These are phyloP conservation scores for Fissipunctia ypsillon DNA, from an alignment of 2,888 invertebrate species.

Conservation along the genomic window DNA sequence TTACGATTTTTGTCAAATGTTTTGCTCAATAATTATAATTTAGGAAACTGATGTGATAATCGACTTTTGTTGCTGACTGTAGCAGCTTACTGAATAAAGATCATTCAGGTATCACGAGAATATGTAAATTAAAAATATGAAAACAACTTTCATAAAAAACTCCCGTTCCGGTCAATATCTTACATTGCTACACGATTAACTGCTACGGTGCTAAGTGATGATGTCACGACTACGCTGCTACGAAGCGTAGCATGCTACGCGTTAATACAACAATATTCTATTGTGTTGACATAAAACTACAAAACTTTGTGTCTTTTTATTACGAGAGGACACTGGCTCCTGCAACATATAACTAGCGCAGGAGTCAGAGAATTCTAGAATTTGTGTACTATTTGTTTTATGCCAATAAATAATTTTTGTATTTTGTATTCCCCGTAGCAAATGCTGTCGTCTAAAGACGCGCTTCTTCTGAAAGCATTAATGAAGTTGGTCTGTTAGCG, in stretches of 20 bases:
- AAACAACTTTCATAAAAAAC: too few relatives aligned
- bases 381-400: too few relatives aligned
- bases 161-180: background rate
- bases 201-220: slow-evolving; percentile 19
- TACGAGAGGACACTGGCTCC: too few relatives aligned
- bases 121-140: background rate
- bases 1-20: background rate
- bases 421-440: slow-evolving; percentile 1
- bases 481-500: slow-evolving; percentile 16
- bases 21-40: background rate
- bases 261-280: too few relatives aligned
- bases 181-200: slow-evolving; percentile 9
- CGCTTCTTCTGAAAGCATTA: background rate
- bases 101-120: background rate
- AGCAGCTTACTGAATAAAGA: background rate
- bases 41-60: background rate
- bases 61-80: background rate
- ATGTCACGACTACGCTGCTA: slow-evolving; percentile 30
- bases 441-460: background rate
- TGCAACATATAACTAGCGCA: too few relatives aligned
- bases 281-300: too few relatives aligned
- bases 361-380: too few relatives aligned
- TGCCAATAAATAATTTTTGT: too few relatives aligned
- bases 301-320: too few relatives aligned
- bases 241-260: slow-evolving; percentile 4